Percentiles rank a stretch among this genome's conserved stretches.
Evolutionary conservation across 2,113 vertebrate species (phyloP).

Genomic region (Gnathonemus longibarbis): DNA sequence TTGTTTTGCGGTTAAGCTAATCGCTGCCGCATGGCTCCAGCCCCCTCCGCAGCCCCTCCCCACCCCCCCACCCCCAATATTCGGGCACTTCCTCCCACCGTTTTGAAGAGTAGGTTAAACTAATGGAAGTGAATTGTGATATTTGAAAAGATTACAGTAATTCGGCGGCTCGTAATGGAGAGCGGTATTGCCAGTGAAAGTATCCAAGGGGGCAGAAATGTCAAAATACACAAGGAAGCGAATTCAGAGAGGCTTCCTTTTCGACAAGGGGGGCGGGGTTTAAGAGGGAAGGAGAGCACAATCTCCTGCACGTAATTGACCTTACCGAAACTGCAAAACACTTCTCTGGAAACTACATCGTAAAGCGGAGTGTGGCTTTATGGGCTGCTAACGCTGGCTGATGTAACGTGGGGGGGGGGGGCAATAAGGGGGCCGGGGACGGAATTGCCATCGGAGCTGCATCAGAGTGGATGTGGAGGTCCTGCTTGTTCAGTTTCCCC

Average conservation of each 20-base stretch:
- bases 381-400: constrained; percentile 27
- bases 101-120: constrained; percentile 39
- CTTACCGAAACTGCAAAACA: constrained; percentile 29
- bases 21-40: background rate
- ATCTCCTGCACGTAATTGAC: constrained; percentile 32
- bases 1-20: background rate
- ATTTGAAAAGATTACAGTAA: constrained; percentile 50
- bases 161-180: constrained; percentile 41
- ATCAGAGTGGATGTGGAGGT: background rate
- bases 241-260: constrained; percentile 24
- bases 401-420: constrained; percentile 22
- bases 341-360: constrained; percentile 14
- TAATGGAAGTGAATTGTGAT: constrained; percentile 45
- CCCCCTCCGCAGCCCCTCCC: constrained; percentile 1
- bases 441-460: background rate
- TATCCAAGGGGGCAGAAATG: constrained; percentile 34
- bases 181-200: constrained; percentile 33
- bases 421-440: constrained; percentile 11
- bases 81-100: constrained; percentile 28
- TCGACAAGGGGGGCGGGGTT: background rate
- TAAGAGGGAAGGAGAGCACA: background rate
- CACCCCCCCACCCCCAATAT: constrained; percentile 16
- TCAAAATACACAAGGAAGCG: constrained; percentile 38
- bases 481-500: background rate
- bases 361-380: constrained; percentile 25